Evolutionary conservation across 2,888 invertebrate species (phyloP).

Genomic region (Tetanocera ferruginea): DNA sequence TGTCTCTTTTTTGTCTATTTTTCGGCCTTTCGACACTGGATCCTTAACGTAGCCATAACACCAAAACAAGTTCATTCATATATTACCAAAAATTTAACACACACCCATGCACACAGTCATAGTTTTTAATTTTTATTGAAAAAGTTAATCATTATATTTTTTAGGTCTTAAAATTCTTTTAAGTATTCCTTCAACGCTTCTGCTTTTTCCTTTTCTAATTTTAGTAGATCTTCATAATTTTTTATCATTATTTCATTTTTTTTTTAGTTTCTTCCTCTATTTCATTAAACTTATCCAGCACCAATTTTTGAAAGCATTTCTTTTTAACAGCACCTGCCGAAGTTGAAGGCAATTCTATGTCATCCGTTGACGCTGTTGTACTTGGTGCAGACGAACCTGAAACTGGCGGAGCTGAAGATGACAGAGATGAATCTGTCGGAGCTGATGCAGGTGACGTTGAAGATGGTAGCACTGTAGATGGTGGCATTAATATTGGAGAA

Average conservation of each 20-base stretch:
- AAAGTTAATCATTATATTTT: too few species aligned
- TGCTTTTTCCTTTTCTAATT: background rate
- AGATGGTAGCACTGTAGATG: too few species aligned
- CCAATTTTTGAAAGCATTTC: background rate
- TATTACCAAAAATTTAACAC: too few species aligned
- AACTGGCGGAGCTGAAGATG: background rate
- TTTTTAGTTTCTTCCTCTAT: background rate
- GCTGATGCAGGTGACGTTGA: too few species aligned
- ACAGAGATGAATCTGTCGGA: background rate
- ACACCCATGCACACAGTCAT: too few species aligned
- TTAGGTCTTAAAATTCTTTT: background rate
- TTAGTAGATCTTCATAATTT: background rate
- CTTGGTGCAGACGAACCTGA: too few species aligned
- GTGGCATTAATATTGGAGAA: too few species aligned
- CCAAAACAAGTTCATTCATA: too few species aligned
- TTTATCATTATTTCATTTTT: background rate
- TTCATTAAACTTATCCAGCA: background rate
- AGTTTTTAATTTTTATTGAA: too few species aligned
- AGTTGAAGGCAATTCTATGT: background rate
- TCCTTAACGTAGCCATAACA: too few species aligned
- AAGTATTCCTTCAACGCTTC: background rate
- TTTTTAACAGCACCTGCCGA: background rate
- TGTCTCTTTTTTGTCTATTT: background rate
- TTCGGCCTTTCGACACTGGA: too few species aligned
- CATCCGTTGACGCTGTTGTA: too few species aligned